phyloP scores from a whole-genome alignment of 2,113 vertebrate species.

The Microcebus tavaratra region DNA sequence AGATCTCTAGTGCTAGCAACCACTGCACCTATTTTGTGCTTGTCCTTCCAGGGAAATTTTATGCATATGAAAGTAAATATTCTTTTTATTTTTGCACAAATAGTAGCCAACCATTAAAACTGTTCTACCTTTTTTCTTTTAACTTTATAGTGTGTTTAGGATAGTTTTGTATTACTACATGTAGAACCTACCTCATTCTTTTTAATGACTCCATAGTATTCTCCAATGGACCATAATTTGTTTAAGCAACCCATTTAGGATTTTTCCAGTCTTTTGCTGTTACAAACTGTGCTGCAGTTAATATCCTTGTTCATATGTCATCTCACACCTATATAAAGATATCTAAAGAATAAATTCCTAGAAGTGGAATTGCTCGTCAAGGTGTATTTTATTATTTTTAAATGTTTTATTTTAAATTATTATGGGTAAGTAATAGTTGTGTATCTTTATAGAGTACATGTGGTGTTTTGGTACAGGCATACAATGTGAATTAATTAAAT shows the following conservation, averaged over 20 bases:
- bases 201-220: neutral
- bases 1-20: neutral
- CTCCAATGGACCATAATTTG: neutral
- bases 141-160: neutral
- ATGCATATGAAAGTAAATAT: neutral
- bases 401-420: too few relatives aligned
- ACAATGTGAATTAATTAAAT: too few relatives aligned
- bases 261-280: neutral
- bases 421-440: too few relatives aligned
- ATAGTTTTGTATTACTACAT: neutral
- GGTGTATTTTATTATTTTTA: neutral
- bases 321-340: neutral
- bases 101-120: neutral
- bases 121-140: neutral
- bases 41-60: neutral
- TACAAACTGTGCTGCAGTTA: neutral
- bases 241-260: neutral
- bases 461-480: too few relatives aligned
- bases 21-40: neutral
- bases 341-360: slow-evolving; percentile 14
- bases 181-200: neutral
- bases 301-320: neutral
- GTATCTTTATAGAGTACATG: too few relatives aligned
- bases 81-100: neutral
- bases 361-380: neutral